Base-by-base conservation (phyloP, 2,888 invertebrate species). In the Campopleginae sp. region DNA sequence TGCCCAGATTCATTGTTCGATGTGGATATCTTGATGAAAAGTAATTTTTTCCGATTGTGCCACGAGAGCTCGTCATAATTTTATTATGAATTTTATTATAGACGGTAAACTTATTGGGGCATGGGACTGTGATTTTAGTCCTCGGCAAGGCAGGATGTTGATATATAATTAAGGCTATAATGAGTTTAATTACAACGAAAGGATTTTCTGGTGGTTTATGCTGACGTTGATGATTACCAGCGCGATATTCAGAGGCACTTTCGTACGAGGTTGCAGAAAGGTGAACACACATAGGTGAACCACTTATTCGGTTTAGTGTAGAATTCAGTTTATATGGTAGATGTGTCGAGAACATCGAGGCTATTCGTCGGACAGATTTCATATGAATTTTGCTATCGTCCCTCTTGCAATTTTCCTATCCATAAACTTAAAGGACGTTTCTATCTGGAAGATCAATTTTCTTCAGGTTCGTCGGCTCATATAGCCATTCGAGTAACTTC, bases 391-490 rank as follows among this genome's bases (percentile, higher is more conserved):
- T 86, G 85, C 86, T 83, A 82, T 75, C 72, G 81, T 63, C 46
- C 66, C 65, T 61, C 79, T 58, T 76, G 80, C 46, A 17, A 54
- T 71, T 79, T 75, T 80, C 65, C 68, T 76, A 48, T 83, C 81
- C 91, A 92, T 92, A 92, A 92, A 92, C 92, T 91, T 88, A 89
- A 89, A 88, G 90, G 92, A 92, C 91, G 91, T 91, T 92, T 92
- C 92, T 92, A 93, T 93, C 91, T 87, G 89, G 84, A 89, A 88
- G 92, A 93, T 92, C 92, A 93, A 93, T 93, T 93, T 91, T 83
- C 88, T 87, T 85, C 71, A 83, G 86, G 82, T 89, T 87, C 84
- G 78, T 76, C 80, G 79, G 74, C 72, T 85, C 84, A 75, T 74
- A 48, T 5, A 66, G 82, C 80, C 72, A 63, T 85, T 48, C 44